Percentiles rank a stretch among this genome's conserved stretches.
phyloP scores from a whole-genome alignment of 2,888 invertebrate genomes.

The Epiblema foenella region DNA sequence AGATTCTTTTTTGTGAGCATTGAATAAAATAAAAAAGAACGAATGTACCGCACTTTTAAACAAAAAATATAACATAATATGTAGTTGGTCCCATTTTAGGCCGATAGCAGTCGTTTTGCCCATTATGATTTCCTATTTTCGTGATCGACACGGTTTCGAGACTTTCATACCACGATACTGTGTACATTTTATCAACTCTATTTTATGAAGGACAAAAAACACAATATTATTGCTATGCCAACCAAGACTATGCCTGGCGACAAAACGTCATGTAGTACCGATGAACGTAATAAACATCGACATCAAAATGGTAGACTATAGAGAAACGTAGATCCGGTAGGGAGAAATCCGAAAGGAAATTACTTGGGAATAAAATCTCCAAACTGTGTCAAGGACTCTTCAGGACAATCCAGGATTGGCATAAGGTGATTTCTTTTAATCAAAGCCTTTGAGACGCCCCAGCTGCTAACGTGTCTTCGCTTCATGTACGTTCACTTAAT shows the following conservation, averaged over 20 bases:
- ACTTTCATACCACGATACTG: no score
- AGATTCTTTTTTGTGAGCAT: no score
- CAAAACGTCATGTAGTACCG: conserved; percentile 47
- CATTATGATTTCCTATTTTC: no score
- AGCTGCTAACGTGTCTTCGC: conserved; percentile 29
- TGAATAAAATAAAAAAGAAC: no score
- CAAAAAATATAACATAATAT: no score
- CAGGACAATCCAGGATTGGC: conserved; percentile 50
- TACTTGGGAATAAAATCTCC: conserved; percentile 52
- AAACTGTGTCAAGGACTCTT: conserved; percentile 49
- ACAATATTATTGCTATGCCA: conserved; percentile 11
- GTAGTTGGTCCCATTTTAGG: no score
- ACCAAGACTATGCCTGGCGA: conserved; percentile 44
- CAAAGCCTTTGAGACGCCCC: conserved; percentile 32
- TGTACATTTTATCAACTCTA: no score
- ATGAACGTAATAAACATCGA: conserved; percentile 51
- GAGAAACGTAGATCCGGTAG: conserved; percentile 43
- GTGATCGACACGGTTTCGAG: no score
- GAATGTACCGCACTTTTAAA: no score
- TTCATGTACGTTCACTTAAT: conserved; percentile 32
- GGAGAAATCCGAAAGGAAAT: conserved; percentile 48
- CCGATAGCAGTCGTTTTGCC: no score
- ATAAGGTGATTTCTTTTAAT: conserved; percentile 45
- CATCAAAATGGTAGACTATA: conserved; percentile 45
- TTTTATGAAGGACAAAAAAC: not conserved